Evolutionary conservation across 2,888 invertebrate genomes (phyloP).

Genomic region (Trichogramma dendrolimi): DNA sequence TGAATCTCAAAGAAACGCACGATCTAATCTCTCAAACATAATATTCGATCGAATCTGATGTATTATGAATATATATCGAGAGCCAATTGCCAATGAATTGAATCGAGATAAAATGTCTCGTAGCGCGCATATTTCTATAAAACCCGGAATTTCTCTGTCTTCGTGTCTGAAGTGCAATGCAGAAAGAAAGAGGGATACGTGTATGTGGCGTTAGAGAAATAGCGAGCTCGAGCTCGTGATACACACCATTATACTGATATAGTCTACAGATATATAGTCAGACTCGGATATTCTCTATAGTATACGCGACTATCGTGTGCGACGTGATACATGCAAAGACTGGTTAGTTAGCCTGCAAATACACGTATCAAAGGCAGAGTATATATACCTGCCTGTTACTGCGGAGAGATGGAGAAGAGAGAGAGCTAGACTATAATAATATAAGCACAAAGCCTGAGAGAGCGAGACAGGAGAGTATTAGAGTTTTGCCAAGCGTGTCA

Average conservation of each 20-base stretch:
- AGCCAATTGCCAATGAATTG: no score
- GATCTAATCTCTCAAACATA: neutral
- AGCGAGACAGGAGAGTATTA: neutral
- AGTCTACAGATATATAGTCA: slow-evolving; percentile 9
- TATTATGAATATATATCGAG: no score
- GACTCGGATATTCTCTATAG: neutral
- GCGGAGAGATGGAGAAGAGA: slow-evolving; percentile 4
- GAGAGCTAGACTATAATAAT: neutral
- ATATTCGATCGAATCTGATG: no score
- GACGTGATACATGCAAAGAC: slow-evolving; percentile 38
- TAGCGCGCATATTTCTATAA: no score
- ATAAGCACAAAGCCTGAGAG: neutral
- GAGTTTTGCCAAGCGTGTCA: slow-evolving; percentile 51
- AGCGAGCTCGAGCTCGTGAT: neutral
- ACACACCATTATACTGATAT: neutral
- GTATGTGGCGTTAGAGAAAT: neutral
- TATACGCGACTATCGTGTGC: slow-evolving; percentile 16
- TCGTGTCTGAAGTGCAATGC: no score
- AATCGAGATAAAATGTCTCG: no score
- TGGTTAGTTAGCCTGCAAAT: slow-evolving; percentile 54
- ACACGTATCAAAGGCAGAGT: slow-evolving; percentile 54
- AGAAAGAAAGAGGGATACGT: neutral
- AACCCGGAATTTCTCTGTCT: no score
- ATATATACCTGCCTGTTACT: slow-evolving; percentile 44
- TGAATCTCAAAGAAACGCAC: neutral